Base-by-base conservation (phyloP, 2,113 vertebrate genomes). In the Lampris megalopsis region DNA sequence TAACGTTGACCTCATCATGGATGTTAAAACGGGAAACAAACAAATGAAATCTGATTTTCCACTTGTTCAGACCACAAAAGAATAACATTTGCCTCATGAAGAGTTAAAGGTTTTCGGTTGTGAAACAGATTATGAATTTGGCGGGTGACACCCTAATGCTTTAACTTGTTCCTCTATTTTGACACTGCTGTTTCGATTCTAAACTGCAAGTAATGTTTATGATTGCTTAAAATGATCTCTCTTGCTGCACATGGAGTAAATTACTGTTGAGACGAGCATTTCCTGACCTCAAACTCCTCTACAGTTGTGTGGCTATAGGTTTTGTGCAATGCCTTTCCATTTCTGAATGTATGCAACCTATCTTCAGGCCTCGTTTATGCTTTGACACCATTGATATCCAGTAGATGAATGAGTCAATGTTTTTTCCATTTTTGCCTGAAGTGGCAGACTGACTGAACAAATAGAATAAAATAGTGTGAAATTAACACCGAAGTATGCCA, bases 51-150 rank as follows among this genome's bases (percentile, higher is more conserved):
- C 4, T 45, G 43, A 45, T 45, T 5, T 45, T 45, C 24, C 7
- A 45, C 43, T 45, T 4, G 43, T 45, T 45, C 7, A 45, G 43
- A 45, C 43, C 4, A 7, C 43, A 45, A 45, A 45, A 45, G 7
- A 7, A 7, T 45, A 45, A 2, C 43, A 45, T 45, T 45, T 43
- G 49, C 37, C 60, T 58, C 41, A 50, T 3, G 60, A 65, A 68
- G 45, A 45, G 43, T 45, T 45, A 45, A 45, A 45, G 4, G 7
- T 45, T 45, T 45, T 45, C 4, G 43, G 7, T 45, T 45, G 4
- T 45, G 43, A 53, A 72, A 69, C 56, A 65, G 13, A 68, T 74
- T 38, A 65, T 57, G 40, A 77, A 72, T 77, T 81, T 47, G 75
- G 71, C 70, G 56, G 63, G 6, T 24, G 8, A 75, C 68, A 61